Conservation (phyloP, 2,113 vertebrate genomes). For the Gambusia holbrooki region DNA sequence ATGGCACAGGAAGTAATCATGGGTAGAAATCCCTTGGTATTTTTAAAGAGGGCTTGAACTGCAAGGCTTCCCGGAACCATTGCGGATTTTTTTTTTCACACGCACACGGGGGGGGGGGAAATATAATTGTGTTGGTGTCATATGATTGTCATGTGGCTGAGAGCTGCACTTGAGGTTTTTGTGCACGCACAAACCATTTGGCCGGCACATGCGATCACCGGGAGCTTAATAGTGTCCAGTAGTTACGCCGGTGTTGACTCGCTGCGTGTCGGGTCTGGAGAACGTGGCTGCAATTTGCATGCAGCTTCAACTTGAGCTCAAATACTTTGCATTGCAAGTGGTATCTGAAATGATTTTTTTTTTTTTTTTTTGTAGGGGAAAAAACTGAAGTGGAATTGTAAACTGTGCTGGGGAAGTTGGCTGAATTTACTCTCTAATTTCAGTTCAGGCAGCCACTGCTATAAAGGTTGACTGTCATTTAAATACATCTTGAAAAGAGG, state of each 20-base stretch:
- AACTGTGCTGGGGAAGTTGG: background rate
- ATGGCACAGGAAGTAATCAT: background rate
- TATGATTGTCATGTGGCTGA: slow-evolving; percentile 30
- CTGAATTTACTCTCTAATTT: slow-evolving; percentile 8
- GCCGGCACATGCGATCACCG: slow-evolving; percentile 17
- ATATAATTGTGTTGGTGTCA: slow-evolving; percentile 14
- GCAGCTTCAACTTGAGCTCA: slow-evolving; percentile 17
- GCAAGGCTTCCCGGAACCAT: background rate
- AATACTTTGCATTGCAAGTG: slow-evolving; percentile 15
- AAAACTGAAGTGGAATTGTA: background rate
- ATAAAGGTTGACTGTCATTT: background rate
- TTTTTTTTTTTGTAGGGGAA: background rate
- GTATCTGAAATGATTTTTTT: background rate
- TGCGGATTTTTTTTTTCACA: slow-evolving; percentile 3
- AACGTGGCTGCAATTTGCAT: background rate
- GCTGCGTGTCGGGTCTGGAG: slow-evolving; percentile 18
- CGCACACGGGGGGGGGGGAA: background rate
- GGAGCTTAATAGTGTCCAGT: slow-evolving; percentile 15
- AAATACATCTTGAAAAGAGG: background rate
- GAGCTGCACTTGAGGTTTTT: slow-evolving; percentile 32
- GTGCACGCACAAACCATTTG: slow-evolving; percentile 33
- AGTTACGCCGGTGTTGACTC: slow-evolving; percentile 22
- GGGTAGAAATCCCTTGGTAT: background rate
- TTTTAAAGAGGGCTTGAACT: background rate
- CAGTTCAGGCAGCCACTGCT: background rate